Evolutionary conservation across 2,888 invertebrate species (phyloP).

Genomic region (Venusia cambrica): DNA sequence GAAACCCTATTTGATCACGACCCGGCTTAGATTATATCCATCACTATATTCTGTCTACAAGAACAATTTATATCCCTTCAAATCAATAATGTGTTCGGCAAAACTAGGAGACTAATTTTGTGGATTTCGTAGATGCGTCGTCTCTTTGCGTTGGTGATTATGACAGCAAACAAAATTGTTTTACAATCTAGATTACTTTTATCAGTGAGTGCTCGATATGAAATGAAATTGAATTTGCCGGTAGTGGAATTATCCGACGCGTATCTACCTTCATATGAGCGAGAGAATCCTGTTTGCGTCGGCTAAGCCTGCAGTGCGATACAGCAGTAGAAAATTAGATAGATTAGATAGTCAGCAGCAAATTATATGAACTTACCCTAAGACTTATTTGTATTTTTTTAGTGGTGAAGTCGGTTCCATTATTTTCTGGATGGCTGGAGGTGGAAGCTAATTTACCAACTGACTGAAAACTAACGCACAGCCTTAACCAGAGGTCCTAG

Average conservation of each 20-base stretch:
- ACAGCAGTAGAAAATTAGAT: no score
- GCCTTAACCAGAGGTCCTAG: no score
- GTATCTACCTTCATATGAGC: slow-evolving; percentile 3
- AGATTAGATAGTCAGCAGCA: no score
- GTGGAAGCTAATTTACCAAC: no score
- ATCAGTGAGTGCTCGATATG: slow-evolving; percentile 10
- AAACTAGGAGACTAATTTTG: slow-evolving; percentile 15
- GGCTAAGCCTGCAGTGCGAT: slow-evolving; percentile 10
- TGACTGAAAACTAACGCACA: no score
- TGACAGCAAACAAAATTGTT: slow-evolving; percentile 17
- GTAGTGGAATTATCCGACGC: slow-evolving; percentile 9
- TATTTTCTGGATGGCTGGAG: no score
- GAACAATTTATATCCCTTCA: slow-evolving; percentile 18
- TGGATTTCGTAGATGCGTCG: neutral
- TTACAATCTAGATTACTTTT: slow-evolving; percentile 22
- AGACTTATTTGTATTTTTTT: no score
- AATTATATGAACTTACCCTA: no score
- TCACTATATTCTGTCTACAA: slow-evolving; percentile 19
- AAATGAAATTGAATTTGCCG: slow-evolving; percentile 19
- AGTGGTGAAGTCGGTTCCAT: no score
- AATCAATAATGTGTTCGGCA: slow-evolving; percentile 19
- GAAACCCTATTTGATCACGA: slow-evolving; percentile 36
- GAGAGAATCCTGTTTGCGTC: slow-evolving; percentile 8
- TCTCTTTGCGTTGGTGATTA: slow-evolving; percentile 6
- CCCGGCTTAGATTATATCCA: slow-evolving; percentile 32